Percentiles rank a stretch among this genome's conserved stretches.
Evolutionary conservation across 2,888 invertebrate species (phyloP).

Genomic region (Periphyllus acericola): DNA sequence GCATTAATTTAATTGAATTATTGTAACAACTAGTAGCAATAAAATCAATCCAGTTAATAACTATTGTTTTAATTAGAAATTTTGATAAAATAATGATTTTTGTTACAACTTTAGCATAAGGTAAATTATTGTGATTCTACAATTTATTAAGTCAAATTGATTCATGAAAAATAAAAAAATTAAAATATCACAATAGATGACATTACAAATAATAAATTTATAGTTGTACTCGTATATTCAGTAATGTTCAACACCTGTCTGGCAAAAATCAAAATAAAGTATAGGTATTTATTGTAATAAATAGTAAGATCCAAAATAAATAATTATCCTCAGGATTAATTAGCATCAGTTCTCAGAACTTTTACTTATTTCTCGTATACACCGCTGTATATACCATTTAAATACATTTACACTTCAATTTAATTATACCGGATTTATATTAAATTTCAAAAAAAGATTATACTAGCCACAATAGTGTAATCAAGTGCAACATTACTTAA

Average conservation of each 20-base stretch:
- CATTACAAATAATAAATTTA: not conserved
- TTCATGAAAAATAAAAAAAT: not conserved
- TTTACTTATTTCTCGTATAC: not conserved
- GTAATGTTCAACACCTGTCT: not conserved
- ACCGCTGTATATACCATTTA: constrained; percentile 6
- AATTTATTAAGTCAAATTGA: not conserved
- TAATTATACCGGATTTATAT: not conserved
- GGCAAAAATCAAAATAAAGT: not conserved
- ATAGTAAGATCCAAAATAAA: not conserved
- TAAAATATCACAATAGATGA: constrained; percentile 2
- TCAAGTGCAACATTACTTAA: constrained; percentile 4
- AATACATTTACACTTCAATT: not conserved
- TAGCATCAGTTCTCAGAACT: not conserved
- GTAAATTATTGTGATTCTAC: not conserved
- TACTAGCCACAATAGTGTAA: constrained; percentile 2
- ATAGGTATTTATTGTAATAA: not conserved
- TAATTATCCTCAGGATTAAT: not conserved
- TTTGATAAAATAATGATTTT: not conserved
- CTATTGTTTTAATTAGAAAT: not conserved
- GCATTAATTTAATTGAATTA: not conserved
- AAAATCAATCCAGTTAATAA: not conserved
- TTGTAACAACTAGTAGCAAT: constrained; percentile 4
- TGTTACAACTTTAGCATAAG: not conserved
- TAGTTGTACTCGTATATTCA: not conserved
- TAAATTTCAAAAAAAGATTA: not conserved